These are phyloP conservation scores for Cryptophagus acutangulus DNA, from an alignment of 2,888 invertebrate species.

Conservation along the genomic window DNA sequence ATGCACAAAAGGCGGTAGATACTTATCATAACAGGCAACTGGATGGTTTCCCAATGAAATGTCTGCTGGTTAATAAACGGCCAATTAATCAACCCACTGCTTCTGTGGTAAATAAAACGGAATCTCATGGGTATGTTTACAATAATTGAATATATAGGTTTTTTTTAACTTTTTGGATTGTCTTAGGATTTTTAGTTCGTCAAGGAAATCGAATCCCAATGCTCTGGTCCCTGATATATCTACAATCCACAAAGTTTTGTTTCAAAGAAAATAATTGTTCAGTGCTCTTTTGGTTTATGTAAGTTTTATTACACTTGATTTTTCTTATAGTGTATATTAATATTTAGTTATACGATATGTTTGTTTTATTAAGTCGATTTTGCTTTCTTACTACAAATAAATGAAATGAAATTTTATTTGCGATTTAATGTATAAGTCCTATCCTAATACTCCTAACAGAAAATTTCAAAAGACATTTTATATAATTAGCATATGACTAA, in stretches of 20 bases:
- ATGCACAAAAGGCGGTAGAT: constrained; percentile 86
- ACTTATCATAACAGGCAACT: constrained; percentile 89
- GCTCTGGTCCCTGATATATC: constrained; percentile 61
- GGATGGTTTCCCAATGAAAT: constrained; percentile 92
- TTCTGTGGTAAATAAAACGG: constrained; percentile 43
- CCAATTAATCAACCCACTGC: constrained; percentile 58
- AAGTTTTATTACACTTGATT: no score
- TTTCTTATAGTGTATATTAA: no score
- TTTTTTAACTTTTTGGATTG: no score
- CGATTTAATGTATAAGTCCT: no score
- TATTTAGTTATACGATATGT: no score
- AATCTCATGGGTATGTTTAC: constrained; percentile 34
- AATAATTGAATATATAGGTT: no score
- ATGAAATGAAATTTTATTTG: no score
- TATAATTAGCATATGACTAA: no score
- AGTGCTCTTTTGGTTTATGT: constrained; percentile 1
- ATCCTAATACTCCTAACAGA: no score
- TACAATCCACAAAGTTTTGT: constrained; percentile 67
- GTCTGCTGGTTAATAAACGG: constrained; percentile 75
- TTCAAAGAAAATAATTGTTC: constrained; percentile 44
- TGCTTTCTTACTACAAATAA: no score
- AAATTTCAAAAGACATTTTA: no score
- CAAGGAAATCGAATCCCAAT: constrained; percentile 29
- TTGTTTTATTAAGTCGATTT: no score
- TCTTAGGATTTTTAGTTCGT: constrained; percentile 22